Percentiles rank a stretch among this genome's conserved stretches.
Evolutionary conservation across 2,113 vertebrate genomes (phyloP).

Genomic region (Cryptotis parvus): DNA sequence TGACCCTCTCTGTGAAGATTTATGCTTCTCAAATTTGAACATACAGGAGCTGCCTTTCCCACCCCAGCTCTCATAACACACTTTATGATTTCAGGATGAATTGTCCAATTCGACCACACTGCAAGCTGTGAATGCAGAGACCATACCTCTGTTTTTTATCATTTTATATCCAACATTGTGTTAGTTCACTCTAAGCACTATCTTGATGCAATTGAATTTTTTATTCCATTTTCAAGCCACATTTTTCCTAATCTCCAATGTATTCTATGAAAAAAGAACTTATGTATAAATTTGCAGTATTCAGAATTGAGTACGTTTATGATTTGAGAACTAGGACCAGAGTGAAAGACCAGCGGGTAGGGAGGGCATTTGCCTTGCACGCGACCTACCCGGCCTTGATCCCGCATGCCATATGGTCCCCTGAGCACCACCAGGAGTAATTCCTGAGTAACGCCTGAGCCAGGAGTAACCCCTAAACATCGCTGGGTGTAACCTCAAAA

Average conservation of each 20-base stretch:
- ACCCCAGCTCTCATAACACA: background rate
- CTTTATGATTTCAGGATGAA: background rate
- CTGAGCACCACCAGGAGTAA: too few relatives aligned
- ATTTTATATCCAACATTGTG: background rate
- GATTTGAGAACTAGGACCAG: slow-evolving; percentile 70
- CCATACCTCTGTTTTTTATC: background rate
- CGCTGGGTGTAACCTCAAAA: too few relatives aligned
- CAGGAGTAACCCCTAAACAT: too few relatives aligned
- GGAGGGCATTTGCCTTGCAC: too few relatives aligned
- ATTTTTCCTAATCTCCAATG: slow-evolving; percentile 15
- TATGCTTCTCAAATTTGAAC: background rate
- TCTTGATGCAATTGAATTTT: background rate
- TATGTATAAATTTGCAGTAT: slow-evolving; percentile 43
- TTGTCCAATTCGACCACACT: background rate
- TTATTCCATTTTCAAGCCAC: slow-evolving; percentile 21
- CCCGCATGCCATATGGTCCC: too few relatives aligned
- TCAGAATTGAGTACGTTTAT: slow-evolving; percentile 66
- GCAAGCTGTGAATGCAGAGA: background rate
- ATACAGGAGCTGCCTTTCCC: background rate
- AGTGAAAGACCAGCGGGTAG: too few relatives aligned
- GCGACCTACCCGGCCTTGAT: too few relatives aligned
- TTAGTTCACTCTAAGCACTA: background rate
- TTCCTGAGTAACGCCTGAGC: too few relatives aligned
- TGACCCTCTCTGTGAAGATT: background rate
- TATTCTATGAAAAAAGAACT: slow-evolving; percentile 26